These are phyloP conservation scores for Manacus vitellinus DNA, from an alignment of 2,113 vertebrate genomes.

Conservation along the genomic window DNA sequence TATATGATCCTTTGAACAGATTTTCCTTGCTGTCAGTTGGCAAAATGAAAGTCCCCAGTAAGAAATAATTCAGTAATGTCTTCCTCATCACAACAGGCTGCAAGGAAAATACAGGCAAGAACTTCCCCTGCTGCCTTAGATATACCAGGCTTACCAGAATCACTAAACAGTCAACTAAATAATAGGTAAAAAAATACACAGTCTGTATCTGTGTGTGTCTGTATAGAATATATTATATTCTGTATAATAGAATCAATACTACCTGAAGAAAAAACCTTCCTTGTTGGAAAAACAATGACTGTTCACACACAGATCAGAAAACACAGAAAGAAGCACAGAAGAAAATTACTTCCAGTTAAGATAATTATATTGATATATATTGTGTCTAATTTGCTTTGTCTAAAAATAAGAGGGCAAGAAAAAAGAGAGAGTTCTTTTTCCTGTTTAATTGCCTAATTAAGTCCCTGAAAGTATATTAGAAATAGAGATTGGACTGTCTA, in stretches of 20 bases:
- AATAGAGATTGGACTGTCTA: background rate
- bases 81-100: constrained; percentile 24
- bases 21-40: background rate
- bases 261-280: background rate
- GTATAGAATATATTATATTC: background rate
- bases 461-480: background rate
- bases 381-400: background rate
- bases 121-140: constrained; percentile 21
- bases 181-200: background rate
- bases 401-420: background rate
- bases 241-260: background rate
- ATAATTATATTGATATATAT: background rate
- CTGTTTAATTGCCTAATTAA: background rate
- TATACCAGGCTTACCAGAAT: background rate
- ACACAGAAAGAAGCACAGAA: background rate
- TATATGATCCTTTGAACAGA: background rate
- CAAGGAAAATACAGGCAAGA: constrained; percentile 20
- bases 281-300: background rate
- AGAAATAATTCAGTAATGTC: constrained; percentile 7
- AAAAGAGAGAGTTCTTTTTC: background rate
- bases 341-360: background rate
- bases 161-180: background rate
- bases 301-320: background rate
- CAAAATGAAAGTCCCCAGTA: constrained; percentile 6
- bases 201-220: background rate